Evolutionary conservation across 1,140 invertebrate species (phyloP), one percentile per base, ranked within the genome.

Genomic region (Antheraea mylitta): DNA sequence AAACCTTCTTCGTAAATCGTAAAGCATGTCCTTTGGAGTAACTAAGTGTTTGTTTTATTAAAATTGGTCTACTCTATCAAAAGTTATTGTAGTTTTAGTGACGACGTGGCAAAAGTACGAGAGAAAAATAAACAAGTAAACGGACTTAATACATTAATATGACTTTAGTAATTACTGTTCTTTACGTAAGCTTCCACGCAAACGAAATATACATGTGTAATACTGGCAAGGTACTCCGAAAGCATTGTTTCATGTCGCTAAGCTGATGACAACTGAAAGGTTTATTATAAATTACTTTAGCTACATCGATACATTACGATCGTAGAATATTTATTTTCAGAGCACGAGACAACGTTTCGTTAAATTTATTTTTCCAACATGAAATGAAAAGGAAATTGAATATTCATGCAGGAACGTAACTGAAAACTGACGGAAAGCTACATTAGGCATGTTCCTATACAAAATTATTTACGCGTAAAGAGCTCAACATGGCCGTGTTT

Each of bases 401-500:
- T 66, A 66, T 67, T 61, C 66, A 61, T 67, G 53, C 66, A 61
- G 19, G 22, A 22, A 67, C 58, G 36, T 58, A 58, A 66, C 48
- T 59, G 66, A 67, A 67, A 67, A 67, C 60, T 58, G 45, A 58
- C 64, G 18, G 8, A 66, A 66, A 66, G 53, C 16, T 58, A 58
- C 53, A 66, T 66, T 19, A 66, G 11, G 53, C 18, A 36, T 60
- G 53, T 22, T 58, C 18, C 19, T 13, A 53, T 10, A 67, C 66
- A 61, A 45, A 61, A 67, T 58, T 45, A 67, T 67, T 67, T 61
- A 53, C 67, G 58, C n/a, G 59, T 60, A 38, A 64, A 64, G 48
- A 58, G n/a, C 67, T 62, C 18, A 13, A 48, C 67, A 42, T 42
- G 38, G 11, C 18, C 16, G 22, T 67, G 60, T 62, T 68, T 62